Evolutionary conservation across 2,888 invertebrate genomes (phyloP).

Genomic region (Lycia hirtaria): DNA sequence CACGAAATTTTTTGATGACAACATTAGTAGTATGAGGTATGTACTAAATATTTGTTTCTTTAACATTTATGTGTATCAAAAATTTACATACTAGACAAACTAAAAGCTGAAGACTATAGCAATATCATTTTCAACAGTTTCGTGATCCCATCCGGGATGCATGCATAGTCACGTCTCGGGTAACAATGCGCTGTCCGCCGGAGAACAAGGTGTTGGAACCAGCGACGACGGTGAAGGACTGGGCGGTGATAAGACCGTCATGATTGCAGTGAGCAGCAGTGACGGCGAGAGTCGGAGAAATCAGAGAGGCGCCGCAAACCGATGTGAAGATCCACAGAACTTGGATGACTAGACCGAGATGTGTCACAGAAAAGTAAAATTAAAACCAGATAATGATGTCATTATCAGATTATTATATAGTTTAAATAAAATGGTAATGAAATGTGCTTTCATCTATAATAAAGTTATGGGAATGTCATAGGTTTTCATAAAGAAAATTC

Average conservation of each 20-base stretch:
- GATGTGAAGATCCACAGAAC: constrained; percentile 53
- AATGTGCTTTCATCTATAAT: too few relatives aligned
- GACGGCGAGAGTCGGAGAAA: constrained; percentile 47
- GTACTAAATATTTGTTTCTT: too few relatives aligned
- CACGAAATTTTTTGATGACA: too few relatives aligned
- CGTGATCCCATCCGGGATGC: constrained; percentile 55
- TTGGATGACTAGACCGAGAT: constrained; percentile 63
- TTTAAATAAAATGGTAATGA: background rate
- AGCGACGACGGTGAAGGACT: constrained; percentile 55
- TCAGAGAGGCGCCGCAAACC: constrained; percentile 60
- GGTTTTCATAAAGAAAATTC: too few relatives aligned
- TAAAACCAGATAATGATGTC: background rate
- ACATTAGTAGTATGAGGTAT: too few relatives aligned
- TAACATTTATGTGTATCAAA: too few relatives aligned
- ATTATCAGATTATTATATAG: background rate
- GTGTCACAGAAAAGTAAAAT: background rate
- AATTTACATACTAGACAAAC: constrained; percentile 54
- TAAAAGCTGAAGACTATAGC: constrained; percentile 46
- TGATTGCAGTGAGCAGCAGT: constrained; percentile 63
- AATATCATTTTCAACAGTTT: constrained; percentile 53
- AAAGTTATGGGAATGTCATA: too few relatives aligned
- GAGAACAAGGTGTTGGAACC: constrained; percentile 59
- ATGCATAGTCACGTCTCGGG: constrained; percentile 50
- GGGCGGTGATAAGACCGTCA: constrained; percentile 53
- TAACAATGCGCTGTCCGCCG: constrained; percentile 54